These are phyloP conservation scores for Lordiphosa clarofinis DNA, from an alignment of 1,140 invertebrate genomes.

Conservation along the genomic window DNA sequence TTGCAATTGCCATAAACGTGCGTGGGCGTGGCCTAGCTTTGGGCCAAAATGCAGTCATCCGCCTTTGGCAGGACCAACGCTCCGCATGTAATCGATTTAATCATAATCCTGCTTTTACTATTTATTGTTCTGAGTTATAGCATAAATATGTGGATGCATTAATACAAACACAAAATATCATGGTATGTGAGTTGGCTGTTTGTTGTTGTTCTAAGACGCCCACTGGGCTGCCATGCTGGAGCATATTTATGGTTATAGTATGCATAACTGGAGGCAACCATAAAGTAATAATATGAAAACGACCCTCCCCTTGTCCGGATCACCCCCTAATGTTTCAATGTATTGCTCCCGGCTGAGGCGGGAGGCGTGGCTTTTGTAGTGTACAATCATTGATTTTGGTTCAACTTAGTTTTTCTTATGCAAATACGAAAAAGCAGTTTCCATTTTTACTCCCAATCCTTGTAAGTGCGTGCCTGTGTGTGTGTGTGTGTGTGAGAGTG, in stretches of 20 bases:
- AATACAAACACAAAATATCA: constrained; percentile 75
- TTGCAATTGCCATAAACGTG: constrained; percentile 55
- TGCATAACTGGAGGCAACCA: constrained; percentile 76
- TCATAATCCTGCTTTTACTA: constrained; percentile 78
- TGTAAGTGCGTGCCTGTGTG: constrained; percentile 2
- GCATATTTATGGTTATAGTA: constrained; percentile 77
- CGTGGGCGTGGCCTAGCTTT: constrained; percentile 57
- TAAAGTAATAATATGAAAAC: constrained; percentile 75
- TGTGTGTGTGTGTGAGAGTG: constrained; percentile 8
- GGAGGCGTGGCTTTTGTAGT: constrained; percentile 53
- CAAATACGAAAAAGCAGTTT: constrained; percentile 69
- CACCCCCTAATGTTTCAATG: constrained; percentile 42
- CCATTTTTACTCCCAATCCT: constrained; percentile 48
- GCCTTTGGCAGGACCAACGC: constrained; percentile 18
- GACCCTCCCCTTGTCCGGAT: constrained; percentile 8
- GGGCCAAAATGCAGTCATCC: constrained; percentile 55
- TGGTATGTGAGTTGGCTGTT: constrained; percentile 29
- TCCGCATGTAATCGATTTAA: constrained; percentile 75
- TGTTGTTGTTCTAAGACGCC: constrained; percentile 20
- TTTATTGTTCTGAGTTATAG: constrained; percentile 77
- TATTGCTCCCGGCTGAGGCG: constrained; percentile 23
- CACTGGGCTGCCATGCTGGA: constrained; percentile 33
- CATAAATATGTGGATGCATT: constrained; percentile 75
- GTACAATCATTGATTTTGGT: constrained; percentile 74
- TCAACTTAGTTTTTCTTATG: constrained; percentile 75